Percentiles rank a stretch among this genome's conserved stretches.
Conservation (phyloP, 2,797 vertebrate species). For the Mormyrus hasselquistii region DNA sequence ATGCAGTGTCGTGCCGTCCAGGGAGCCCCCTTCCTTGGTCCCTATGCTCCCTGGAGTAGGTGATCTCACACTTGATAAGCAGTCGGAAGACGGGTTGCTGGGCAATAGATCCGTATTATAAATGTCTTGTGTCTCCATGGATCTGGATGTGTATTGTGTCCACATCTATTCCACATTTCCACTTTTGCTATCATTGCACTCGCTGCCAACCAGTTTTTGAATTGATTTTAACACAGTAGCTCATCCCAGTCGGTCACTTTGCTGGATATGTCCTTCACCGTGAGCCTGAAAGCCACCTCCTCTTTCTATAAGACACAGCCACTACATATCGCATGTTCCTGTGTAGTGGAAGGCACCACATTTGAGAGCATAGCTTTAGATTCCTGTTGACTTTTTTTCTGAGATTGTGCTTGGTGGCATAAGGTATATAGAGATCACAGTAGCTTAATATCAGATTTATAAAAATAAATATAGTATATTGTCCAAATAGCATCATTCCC, state of each 20-base stretch:
- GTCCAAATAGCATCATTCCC: background rate
- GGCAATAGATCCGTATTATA: background rate
- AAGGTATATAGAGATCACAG: background rate
- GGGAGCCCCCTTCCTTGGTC: background rate
- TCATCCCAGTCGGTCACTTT: background rate
- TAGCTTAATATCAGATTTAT: background rate
- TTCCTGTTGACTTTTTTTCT: background rate
- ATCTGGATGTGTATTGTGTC: background rate
- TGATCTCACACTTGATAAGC: background rate
- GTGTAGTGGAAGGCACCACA: background rate
- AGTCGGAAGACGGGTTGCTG: background rate
- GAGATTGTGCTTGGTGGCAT: background rate
- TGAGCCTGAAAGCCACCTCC: background rate
- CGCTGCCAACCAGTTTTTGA: background rate
- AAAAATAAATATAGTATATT: background rate
- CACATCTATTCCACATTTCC: background rate
- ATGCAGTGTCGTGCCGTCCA: background rate
- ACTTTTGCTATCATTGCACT: background rate
- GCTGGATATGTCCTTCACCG: background rate
- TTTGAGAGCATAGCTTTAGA: background rate
- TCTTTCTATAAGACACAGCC: background rate
- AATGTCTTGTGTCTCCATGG: background rate
- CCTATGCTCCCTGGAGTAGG: background rate
- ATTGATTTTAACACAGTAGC: background rate
- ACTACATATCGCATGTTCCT: background rate